Base-by-base conservation (phyloP, 92 coral and sea anemone species). In the Actinostola sp. region DNA sequence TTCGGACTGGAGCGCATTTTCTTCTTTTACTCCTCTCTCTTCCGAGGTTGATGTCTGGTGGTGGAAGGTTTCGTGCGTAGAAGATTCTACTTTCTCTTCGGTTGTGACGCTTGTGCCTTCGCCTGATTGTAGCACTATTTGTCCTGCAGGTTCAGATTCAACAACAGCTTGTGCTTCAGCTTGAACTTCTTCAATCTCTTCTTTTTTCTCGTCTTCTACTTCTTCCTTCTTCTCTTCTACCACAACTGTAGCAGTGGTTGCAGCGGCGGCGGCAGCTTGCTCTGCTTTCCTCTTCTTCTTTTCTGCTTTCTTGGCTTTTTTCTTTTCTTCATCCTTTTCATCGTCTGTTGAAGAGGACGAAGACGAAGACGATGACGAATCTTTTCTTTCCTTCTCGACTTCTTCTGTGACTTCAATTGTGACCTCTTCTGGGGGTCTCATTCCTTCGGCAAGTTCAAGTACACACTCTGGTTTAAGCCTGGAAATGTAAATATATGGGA, bases 371-470 rank as follows among this genome's bases (percentile, higher is more conserved):
- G 89, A 84, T 9, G 87, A 80, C 0, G 92, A 88, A 6, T 76
- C 80, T 36, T 79, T 87, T 53, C 89, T 83, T 62, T 87, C 71
- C 25, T 61, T 72, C 63, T 83, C 73, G 13, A 32, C 28, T 33
- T 66, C 90, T 46, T 62, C 82, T 0, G 76, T 66, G 0, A 79
- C 82, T 28, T 62, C 88, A 25, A 57, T 72, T 1, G 84, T 48
- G 51, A 88, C 91, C 10, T 88, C 90, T 46, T 90, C 96, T 17
- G 92, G 76, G 16, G 92, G 92, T 73, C 97, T 83, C 98, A 91
- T 86, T 44, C 98, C 98, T 35, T 91, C 97, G 19, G 98, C 92
- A 28, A 94, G 86, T 71, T 94, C 92, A 63, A 94, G 84, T n/a
- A 94, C 90, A 72, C 98, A 94, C 58, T 94, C 97, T 32, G 98